These are phyloP conservation scores for Halocaridina rubra DNA, from an alignment of 2,888 invertebrate species.

Conservation along the genomic window DNA sequence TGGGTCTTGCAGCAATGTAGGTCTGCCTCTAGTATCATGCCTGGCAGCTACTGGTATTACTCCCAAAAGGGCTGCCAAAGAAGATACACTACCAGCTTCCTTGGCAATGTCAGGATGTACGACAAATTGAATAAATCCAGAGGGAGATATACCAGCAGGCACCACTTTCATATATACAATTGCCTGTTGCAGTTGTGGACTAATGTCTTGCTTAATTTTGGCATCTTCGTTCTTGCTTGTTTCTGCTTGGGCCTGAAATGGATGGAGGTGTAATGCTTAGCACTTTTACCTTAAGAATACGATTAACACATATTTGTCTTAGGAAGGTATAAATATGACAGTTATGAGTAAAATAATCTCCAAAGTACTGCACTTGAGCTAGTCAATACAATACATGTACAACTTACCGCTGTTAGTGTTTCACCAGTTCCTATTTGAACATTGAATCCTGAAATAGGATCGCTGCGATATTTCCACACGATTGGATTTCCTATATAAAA, in stretches of 20 bases:
- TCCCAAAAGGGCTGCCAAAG: slow-evolving; percentile 62
- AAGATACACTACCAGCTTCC: slow-evolving; percentile 43
- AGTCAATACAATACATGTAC: not conserved
- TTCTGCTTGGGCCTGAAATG: not conserved
- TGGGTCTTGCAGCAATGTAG: too few relatives aligned
- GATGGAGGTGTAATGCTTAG: too few relatives aligned
- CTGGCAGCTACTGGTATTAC: slow-evolving; percentile 68
- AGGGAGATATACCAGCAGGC: not conserved
- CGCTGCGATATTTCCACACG: not conserved
- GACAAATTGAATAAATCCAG: not conserved
- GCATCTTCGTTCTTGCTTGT: too few relatives aligned
- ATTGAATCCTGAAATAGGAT: not conserved
- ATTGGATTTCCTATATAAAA: not conserved
- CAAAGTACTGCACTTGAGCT: not conserved
- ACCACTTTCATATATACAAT: not conserved
- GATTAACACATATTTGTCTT: too few relatives aligned
- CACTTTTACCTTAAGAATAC: too few relatives aligned
- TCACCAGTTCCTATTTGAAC: not conserved
- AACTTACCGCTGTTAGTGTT: not conserved
- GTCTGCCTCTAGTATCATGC: slow-evolving; percentile 67
- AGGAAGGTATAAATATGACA: too few relatives aligned
- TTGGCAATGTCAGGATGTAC: slow-evolving; percentile 9
- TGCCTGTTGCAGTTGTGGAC: slow-evolving; percentile 18
- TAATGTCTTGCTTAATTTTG: too few relatives aligned
- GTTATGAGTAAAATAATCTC: not conserved